Evolutionary conservation across 2,888 invertebrate species (phyloP).

Genomic region (Eupsilia transversa): DNA sequence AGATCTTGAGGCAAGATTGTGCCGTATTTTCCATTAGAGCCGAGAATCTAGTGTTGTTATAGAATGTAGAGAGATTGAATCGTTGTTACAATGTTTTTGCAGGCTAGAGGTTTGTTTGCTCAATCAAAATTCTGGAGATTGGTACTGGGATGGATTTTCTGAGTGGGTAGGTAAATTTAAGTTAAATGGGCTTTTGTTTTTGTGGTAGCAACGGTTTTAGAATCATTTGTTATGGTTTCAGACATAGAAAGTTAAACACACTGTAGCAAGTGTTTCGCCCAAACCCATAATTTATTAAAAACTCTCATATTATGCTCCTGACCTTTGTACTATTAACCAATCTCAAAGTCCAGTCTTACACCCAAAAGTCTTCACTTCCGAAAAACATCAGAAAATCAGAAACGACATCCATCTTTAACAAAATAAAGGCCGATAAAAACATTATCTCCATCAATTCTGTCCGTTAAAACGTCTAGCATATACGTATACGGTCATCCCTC

Average conservation of each 20-base stretch:
- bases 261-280: too few relatives aligned
- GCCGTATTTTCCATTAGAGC: conserved; percentile 83
- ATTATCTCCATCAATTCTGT: conserved; percentile 73
- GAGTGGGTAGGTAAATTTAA: conserved; percentile 40
- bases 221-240: background rate
- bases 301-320: too few relatives aligned
- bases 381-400: conserved; percentile 48
- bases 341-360: background rate
- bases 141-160: conserved; percentile 64
- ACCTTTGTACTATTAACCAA: background rate
- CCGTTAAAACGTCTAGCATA: conserved; percentile 67
- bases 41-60: conserved; percentile 75
- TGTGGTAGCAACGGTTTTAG: background rate
- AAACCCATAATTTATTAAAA: background rate
- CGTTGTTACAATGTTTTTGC: conserved; percentile 76
- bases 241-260: too few relatives aligned
- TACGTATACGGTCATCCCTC: conserved; percentile 77
- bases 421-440: conserved; percentile 67
- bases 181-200: conserved; percentile 28
- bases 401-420: conserved; percentile 59
- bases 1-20: conserved; percentile 83
- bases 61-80: conserved; percentile 81
- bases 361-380: background rate
- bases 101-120: conserved; percentile 78
- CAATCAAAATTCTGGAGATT: conserved; percentile 78